Percentiles rank a stretch among this genome's conserved stretches.
These are phyloP conservation scores for Henricia sp. DNA, from an alignment of 53 echinoderm and acorn worm genomes.

Conservation along the genomic window DNA sequence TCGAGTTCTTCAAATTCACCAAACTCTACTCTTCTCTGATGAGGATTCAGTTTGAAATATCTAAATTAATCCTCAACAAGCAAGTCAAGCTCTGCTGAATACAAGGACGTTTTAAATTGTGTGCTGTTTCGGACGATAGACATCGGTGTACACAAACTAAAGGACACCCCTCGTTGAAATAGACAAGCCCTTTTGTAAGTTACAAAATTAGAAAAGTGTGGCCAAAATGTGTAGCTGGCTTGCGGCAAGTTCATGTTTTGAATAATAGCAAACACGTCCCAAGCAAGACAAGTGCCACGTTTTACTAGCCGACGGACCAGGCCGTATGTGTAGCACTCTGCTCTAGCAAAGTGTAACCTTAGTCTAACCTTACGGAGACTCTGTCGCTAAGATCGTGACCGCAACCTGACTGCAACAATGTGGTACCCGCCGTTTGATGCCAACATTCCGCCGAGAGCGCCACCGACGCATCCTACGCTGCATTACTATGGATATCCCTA, in stretches of 20 bases:
- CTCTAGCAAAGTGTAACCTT: neutral
- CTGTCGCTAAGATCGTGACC: neutral
- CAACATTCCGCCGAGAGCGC: conserved; percentile 36
- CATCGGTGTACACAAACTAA: neutral
- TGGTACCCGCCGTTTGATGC: conserved; percentile 54
- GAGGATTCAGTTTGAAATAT: too few relatives aligned
- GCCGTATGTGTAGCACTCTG: neutral
- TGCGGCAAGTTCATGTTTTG: conserved; percentile 15
- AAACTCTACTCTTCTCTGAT: too few relatives aligned
- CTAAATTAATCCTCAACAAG: too few relatives aligned
- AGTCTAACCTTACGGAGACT: neutral
- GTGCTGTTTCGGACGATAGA: neutral
- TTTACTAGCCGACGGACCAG: neutral
- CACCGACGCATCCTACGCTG: conserved; percentile 41
- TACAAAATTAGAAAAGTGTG: conserved; percentile 22
- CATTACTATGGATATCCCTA: conserved; percentile 64
- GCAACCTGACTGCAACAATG: conserved; percentile 28
- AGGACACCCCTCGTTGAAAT: conserved; percentile 50
- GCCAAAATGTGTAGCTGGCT: neutral
- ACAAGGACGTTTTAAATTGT: neutral
- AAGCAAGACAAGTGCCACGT: neutral
- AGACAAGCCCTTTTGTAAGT: conserved; percentile 43
- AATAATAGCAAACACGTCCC: conserved; percentile 37
- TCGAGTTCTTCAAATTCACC: neutral
- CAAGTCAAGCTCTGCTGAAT: too few relatives aligned